These are phyloP conservation scores for Melanostoma mellinum DNA, from an alignment of 2,888 invertebrate species.

Conservation along the genomic window DNA sequence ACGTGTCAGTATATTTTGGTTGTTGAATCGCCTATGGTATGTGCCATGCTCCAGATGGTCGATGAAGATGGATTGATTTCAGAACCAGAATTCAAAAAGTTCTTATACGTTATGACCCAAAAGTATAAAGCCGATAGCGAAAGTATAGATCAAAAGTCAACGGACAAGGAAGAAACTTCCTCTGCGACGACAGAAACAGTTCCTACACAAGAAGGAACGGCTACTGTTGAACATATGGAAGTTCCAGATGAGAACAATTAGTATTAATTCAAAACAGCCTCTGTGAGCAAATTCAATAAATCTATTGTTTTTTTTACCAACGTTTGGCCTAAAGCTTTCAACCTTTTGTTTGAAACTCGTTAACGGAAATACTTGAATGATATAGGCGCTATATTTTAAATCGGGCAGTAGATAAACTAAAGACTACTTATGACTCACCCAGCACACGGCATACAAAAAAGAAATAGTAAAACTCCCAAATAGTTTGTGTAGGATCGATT, in stretches of 20 bases:
- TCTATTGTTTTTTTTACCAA: conserved; percentile 4
- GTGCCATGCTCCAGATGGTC: conserved; percentile 90
- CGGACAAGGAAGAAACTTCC: conserved; percentile 1
- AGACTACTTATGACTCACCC: too few relatives aligned
- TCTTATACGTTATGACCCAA: not conserved
- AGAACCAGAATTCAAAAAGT: conserved; percentile 67
- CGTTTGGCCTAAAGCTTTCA: not conserved
- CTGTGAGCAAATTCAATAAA: conserved; percentile 12
- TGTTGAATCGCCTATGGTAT: conserved; percentile 96
- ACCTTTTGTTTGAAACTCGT: too few relatives aligned
- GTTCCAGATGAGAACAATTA: conserved; percentile 36
- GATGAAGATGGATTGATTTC: conserved; percentile 90
- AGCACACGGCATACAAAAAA: too few relatives aligned
- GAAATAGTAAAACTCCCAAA: too few relatives aligned
- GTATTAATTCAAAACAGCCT: not conserved
- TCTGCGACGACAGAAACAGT: conserved; percentile 27
- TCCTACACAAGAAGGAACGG: conserved; percentile 27
- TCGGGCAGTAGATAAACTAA: too few relatives aligned
- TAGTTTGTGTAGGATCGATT: too few relatives aligned
- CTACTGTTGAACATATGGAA: conserved; percentile 39
- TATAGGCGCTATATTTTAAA: too few relatives aligned
- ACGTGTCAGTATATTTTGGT: conserved; percentile 96
- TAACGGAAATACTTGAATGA: too few relatives aligned
- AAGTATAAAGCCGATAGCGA: conserved; percentile 10
- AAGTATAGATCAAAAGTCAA: not conserved